Evolutionary conservation across 2,888 invertebrate genomes (phyloP).

Genomic region (Melitaea athalia): DNA sequence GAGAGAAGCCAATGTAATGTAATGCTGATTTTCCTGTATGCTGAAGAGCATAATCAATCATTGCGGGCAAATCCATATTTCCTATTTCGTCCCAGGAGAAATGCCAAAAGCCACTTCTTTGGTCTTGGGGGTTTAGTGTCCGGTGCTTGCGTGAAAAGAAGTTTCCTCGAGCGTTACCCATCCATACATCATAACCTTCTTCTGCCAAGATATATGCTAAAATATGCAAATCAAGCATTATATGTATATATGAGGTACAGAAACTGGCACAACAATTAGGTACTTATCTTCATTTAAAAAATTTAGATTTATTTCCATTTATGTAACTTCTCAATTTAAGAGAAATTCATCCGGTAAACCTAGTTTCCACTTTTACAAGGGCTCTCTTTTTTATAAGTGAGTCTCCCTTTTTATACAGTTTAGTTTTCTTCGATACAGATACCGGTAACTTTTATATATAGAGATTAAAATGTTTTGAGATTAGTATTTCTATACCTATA

Average conservation of each 20-base stretch:
- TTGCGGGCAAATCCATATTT: conserved; percentile 58
- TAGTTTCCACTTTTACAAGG: no score
- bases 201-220: conserved; percentile 86
- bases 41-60: conserved; percentile 62
- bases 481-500: no score
- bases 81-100: conserved; percentile 71
- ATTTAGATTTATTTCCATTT: neutral
- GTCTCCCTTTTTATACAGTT: no score
- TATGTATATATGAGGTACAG: neutral
- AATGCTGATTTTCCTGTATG: conserved; percentile 52
- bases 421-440: no score
- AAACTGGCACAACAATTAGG: no score
- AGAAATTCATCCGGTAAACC: no score
- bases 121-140: conserved; percentile 55
- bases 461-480: no score
- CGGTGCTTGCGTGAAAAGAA: conserved; percentile 84
- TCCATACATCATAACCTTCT: conserved; percentile 88
- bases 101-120: conserved; percentile 58
- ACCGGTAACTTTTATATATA: no score
- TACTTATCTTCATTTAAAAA: neutral
- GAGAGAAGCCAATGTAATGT: conserved; percentile 69
- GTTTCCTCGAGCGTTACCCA: conserved; percentile 92
- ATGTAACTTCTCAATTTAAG: no score
- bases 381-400: no score
- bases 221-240: conserved; percentile 21